These are phyloP conservation scores for Tinamus guttatus DNA, from an alignment of 2,113 vertebrate genomes.

Conservation along the genomic window DNA sequence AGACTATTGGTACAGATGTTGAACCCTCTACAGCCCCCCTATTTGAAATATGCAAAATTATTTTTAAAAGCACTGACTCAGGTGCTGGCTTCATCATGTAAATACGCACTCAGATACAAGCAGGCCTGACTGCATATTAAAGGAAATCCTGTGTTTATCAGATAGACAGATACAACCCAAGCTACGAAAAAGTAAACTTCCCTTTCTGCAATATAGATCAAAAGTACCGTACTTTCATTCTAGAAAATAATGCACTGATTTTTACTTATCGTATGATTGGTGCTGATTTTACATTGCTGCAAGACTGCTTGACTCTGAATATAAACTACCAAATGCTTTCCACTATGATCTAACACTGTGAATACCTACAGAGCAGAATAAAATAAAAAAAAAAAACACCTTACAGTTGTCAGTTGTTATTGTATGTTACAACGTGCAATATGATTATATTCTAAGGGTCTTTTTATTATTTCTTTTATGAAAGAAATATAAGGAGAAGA, in stretches of 20 bases:
- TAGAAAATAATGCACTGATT: not conserved
- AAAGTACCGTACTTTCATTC: not conserved
- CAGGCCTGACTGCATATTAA: not conserved
- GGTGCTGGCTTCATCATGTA: not conserved
- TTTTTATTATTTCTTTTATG: constrained; percentile 12
- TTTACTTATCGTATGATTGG: not conserved
- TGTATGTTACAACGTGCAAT: not conserved
- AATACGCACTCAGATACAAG: not conserved
- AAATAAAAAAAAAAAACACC: not conserved
- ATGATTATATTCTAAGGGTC: constrained; percentile 8
- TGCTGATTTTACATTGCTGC: not conserved
- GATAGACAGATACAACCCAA: not conserved
- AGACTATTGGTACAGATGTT: not conserved
- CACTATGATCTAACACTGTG: not conserved
- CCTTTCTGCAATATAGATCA: not conserved
- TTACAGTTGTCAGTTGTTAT: constrained; percentile 21
- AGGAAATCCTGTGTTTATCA: constrained; percentile 12
- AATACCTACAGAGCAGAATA: constrained; percentile 2
- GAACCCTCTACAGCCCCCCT: not conserved
- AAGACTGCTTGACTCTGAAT: not conserved
- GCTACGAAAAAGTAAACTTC: not conserved
- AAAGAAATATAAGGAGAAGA: not conserved
- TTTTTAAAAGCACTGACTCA: not conserved
- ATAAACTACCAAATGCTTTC: constrained; percentile 3
- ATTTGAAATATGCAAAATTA: not conserved